phyloP scores from a whole-genome alignment of 2,888 invertebrate species.

The Ctenicera cuprea region DNA sequence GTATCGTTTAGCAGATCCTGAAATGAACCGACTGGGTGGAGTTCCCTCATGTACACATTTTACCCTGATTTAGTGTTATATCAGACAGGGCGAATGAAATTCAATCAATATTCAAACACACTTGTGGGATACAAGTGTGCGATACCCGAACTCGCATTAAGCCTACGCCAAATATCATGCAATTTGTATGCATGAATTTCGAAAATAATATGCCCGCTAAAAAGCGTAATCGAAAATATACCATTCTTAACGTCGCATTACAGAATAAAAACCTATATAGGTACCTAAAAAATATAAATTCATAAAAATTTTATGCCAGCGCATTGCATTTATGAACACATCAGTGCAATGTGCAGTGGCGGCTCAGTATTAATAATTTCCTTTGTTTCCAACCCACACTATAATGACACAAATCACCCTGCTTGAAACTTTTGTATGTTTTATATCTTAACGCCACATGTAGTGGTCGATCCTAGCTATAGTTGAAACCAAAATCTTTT shows the following conservation, averaged over 20 bases:
- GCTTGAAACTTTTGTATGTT: too few species aligned
- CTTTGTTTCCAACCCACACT: too few species aligned
- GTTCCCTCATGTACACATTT: slow-evolving; percentile 47
- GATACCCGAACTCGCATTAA: slow-evolving; percentile 37
- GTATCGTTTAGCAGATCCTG: slow-evolving; percentile 44
- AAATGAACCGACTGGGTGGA: slow-evolving; percentile 48
- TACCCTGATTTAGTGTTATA: slow-evolving; percentile 51
- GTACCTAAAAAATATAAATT: slow-evolving; percentile 5
- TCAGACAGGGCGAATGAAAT: slow-evolving; percentile 45
- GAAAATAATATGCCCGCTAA: slow-evolving; percentile 15
- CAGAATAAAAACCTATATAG: background rate
- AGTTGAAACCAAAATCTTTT: too few species aligned
- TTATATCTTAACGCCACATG: too few species aligned
- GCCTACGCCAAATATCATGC: background rate
- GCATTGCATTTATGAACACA: too few species aligned
- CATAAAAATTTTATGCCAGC: background rate
- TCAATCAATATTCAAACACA: slow-evolving; percentile 51
- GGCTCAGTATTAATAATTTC: too few species aligned
- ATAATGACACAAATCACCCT: too few species aligned
- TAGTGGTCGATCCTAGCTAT: too few species aligned
- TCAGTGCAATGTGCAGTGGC: too few species aligned
- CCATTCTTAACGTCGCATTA: background rate
- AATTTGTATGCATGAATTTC: slow-evolving; percentile 28
- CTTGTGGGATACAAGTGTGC: slow-evolving; percentile 39
- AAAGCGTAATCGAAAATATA: slow-evolving; percentile 12